phyloP scores from a whole-genome alignment of 2,113 vertebrate genomes.

The Apteryx mantelli region DNA sequence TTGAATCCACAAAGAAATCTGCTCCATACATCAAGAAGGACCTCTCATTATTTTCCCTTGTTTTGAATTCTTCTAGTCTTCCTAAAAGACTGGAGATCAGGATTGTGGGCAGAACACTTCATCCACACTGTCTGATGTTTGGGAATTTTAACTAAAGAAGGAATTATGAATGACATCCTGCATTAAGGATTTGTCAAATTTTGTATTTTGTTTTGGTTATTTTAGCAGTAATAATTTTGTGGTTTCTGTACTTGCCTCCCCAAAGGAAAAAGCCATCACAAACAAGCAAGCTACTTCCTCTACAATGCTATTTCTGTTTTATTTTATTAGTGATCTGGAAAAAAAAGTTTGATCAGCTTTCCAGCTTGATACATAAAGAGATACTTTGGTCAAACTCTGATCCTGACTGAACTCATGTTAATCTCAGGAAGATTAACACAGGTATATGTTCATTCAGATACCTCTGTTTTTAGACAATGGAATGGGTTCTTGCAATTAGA shows the following conservation, averaged over 20 bases:
- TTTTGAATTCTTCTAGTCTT: not conserved
- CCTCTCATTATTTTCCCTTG: not conserved
- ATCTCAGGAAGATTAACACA: not conserved
- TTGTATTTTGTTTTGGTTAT: not conserved
- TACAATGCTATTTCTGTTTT: not conserved
- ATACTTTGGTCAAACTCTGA: conserved; percentile 17
- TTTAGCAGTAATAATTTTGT: not conserved
- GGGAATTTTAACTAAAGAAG: not conserved
- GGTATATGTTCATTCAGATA: not conserved
- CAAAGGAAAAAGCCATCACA: not conserved
- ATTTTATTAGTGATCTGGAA: conserved; percentile 10
- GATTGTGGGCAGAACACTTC: not conserved
- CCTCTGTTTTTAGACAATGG: not conserved
- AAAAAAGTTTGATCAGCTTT: not conserved
- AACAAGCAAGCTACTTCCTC: conserved; percentile 9
- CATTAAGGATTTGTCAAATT: not conserved
- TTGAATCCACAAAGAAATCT: not conserved
- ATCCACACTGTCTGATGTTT: not conserved
- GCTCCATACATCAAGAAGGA: not conserved
- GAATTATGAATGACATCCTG: not conserved
- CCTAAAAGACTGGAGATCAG: not conserved
- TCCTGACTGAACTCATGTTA: not conserved
- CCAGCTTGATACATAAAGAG: not conserved
- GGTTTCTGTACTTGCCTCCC: conserved; percentile 30
- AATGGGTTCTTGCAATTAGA: not conserved